phyloP scores from a whole-genome alignment of 2,888 invertebrate species.

The Hyppa rectilinea region DNA sequence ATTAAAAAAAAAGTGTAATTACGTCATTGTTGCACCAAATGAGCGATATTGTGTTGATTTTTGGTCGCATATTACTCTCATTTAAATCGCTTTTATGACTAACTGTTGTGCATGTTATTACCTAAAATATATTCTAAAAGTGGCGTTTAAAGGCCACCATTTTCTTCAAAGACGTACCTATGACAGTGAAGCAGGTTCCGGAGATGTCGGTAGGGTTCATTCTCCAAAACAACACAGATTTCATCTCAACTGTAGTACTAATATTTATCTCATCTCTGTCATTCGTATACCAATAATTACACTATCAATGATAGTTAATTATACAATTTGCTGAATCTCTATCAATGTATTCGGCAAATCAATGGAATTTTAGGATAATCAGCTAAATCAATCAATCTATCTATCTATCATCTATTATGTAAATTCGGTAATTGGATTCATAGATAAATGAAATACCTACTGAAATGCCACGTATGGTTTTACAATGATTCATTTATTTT shows the following conservation, averaged over 20 bases:
- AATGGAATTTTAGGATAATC: constrained; percentile 10
- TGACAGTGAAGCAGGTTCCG: too few species aligned
- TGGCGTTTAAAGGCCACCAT: too few species aligned
- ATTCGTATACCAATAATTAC: neutral
- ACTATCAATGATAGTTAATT: neutral
- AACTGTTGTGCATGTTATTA: too few species aligned
- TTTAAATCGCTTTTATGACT: neutral
- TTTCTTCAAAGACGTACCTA: too few species aligned
- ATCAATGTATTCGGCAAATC: neutral
- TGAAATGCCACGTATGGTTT: neutral
- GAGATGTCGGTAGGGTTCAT: neutral
- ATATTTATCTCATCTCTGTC: neutral
- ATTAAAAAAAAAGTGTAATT: too few species aligned
- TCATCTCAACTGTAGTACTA: neutral
- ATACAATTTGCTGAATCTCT: neutral
- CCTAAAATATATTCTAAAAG: too few species aligned
- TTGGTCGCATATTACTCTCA: constrained; percentile 34
- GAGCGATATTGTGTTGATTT: constrained; percentile 34
- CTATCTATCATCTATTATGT: neutral
- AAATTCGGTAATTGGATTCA: constrained; percentile 27
- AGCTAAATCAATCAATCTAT: neutral
- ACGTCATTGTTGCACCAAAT: too few species aligned
- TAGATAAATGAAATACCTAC: neutral
- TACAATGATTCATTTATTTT: constrained; percentile 9
- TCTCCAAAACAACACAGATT: neutral